A percentile compares a stretch with the other conserved stretches of the same genome.
Evolutionary conservation across 2,888 invertebrate species (phyloP).

Genomic region (Mamestra brassicae): DNA sequence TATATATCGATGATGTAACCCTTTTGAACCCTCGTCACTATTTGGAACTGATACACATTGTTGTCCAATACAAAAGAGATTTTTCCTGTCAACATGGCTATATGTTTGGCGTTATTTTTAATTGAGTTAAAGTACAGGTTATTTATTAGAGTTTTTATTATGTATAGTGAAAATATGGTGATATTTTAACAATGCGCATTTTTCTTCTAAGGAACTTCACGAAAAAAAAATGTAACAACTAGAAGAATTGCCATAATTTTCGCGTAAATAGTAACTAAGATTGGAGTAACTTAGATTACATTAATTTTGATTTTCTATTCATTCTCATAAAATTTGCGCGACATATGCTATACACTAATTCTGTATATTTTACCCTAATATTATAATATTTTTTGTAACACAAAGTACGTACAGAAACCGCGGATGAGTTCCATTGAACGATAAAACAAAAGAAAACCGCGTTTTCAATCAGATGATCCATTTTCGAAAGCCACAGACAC

Average conservation of each 20-base stretch:
- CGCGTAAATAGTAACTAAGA: too few relatives aligned
- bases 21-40: slow-evolving; percentile 42
- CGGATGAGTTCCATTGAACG: neutral
- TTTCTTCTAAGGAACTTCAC: too few relatives aligned
- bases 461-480: neutral
- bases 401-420: neutral
- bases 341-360: too few relatives aligned
- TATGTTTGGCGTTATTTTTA: neutral
- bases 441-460: neutral
- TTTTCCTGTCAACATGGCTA: neutral
- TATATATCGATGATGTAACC: neutral
- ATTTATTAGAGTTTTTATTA: neutral
- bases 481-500: neutral
- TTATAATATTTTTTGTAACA: too few relatives aligned
- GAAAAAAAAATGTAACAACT: too few relatives aligned
- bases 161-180: neutral
- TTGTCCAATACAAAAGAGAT: neutral
- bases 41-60: slow-evolving; percentile 12
- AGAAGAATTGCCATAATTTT: too few relatives aligned
- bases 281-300: too few relatives aligned
- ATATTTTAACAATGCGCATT: too few relatives aligned
- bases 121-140: neutral
- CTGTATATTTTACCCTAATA: too few relatives aligned
- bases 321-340: too few relatives aligned
- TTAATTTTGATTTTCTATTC: too few relatives aligned